Evolutionary conservation across 2,888 invertebrate genomes (phyloP), one percentile per base, ranked within the genome.

Genomic region (Acanthosepion lycidas): DNA sequence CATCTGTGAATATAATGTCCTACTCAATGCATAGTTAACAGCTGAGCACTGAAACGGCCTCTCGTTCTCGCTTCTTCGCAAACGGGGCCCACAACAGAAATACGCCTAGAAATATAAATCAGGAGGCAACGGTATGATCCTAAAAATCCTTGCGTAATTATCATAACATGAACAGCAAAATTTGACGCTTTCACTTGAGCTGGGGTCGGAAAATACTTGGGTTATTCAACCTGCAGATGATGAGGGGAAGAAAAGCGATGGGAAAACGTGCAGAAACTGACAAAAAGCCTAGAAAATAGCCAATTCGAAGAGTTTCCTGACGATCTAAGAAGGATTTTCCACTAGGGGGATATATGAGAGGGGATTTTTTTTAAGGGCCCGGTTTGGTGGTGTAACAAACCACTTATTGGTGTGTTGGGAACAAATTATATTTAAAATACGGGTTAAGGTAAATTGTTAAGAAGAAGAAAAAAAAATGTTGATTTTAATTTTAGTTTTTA

Each of bases 1-100:
- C 93, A 49, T 51, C 93, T 48, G 92, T 92, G 93, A 93, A 93
- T 51, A 48, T 49, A 93, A 53, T 93, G 51, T 49, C 26, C 12
- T 28, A 15, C 93, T n/a, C 28, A 93, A 49, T 51, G 53, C 93
- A 53, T 26, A 6, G 78, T 49, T n/a, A 93, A 93, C 93, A 93
- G 93, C 93, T 93, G 93, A 93, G 53, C 3, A 26, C 49, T 49
- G 48, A 51, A 92, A 51, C 92, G 26, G 92, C 51, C 93, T 93
- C 93, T 93, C 51, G 53, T 51, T 51, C n/a, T 53, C 78, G 15
- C n/a, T n/a, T 78, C 51, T 93, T 51, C 51, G 51, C 18, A 53
- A 93, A 93, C 49, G n/a, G 93, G 93, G 93, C 93, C 93, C 53
- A 93, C 51, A 51, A 93, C 93, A 51, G 53, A 93, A 49, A 93